Conservation (phyloP, 2,113 vertebrate genomes). For the Bothrops jararaca region DNA sequence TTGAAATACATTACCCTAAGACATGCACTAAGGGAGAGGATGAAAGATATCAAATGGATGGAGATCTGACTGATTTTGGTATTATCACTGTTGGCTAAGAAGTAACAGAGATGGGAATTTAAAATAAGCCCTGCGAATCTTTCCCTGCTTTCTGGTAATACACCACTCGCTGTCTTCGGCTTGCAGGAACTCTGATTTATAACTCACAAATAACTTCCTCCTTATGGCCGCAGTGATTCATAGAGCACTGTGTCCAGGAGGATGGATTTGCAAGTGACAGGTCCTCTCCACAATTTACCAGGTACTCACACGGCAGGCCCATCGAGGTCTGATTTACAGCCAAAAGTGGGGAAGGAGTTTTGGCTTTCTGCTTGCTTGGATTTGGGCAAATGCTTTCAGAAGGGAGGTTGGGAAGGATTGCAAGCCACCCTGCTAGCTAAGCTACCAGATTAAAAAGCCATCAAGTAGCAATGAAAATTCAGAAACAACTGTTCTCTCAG, state of each 20-base stretch:
- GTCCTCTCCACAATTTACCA: conserved; percentile 39
- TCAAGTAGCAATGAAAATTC: conserved; percentile 40
- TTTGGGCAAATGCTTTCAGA: conserved; percentile 25
- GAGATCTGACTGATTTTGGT: not conserved
- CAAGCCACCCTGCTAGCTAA: conserved; percentile 31
- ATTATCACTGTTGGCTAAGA: not conserved
- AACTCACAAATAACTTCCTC: conserved; percentile 49
- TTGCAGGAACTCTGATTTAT: conserved; percentile 43
- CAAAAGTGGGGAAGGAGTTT: conserved; percentile 30
- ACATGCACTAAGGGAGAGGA: not conserved
- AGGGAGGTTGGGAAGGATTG: conserved; percentile 21
- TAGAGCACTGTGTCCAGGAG: conserved; percentile 35
- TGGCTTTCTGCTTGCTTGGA: conserved; percentile 11
- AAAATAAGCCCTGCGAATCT: not conserved
- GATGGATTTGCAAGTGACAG: conserved; percentile 46
- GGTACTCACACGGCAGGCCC: conserved; percentile 41
- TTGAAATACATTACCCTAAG: conserved; percentile 14
- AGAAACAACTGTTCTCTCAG: conserved; percentile 39
- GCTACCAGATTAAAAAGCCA: conserved; percentile 39
- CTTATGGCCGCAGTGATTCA: conserved; percentile 42
- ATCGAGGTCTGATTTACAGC: conserved; percentile 47
- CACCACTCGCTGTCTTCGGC: conserved; percentile 35
- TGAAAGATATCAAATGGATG: not conserved
- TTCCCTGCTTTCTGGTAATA: conserved; percentile 2
- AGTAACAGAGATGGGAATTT: not conserved